Conservation (phyloP, 2,888 invertebrate species). For the Tenthredo mesomela region DNA sequence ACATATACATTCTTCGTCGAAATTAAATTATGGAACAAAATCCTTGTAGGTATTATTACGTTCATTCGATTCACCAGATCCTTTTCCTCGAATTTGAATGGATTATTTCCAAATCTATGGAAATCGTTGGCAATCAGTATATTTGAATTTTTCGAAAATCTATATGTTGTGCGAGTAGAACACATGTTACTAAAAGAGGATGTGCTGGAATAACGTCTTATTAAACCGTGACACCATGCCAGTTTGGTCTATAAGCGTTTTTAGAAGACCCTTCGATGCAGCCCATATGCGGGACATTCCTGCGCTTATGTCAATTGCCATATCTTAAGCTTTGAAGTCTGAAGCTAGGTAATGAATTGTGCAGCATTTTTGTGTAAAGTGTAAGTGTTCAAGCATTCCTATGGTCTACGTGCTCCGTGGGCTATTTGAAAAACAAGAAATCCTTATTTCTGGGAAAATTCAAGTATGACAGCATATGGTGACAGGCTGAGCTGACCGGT, state of each 20-base stretch:
- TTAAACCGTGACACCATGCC: constrained; percentile 21
- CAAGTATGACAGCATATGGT: constrained; percentile 65
- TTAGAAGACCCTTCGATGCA: not conserved
- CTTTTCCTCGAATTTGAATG: not conserved
- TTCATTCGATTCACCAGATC: too few relatives aligned
- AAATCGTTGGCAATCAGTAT: not conserved
- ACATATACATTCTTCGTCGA: too few relatives aligned
- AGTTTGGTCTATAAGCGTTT: not conserved
- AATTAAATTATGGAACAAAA: too few relatives aligned
- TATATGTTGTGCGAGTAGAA: too few relatives aligned
- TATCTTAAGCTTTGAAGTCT: not conserved
- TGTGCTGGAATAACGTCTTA: not conserved
- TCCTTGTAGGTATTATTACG: too few relatives aligned
- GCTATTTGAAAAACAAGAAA: not conserved
- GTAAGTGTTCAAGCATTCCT: not conserved
- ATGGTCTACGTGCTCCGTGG: too few relatives aligned
- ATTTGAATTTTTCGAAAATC: not conserved
- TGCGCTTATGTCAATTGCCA: not conserved
- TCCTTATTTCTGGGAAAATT: constrained; percentile 33
- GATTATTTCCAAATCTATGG: not conserved
- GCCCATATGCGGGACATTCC: constrained; percentile 56
- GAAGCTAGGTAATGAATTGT: not conserved
- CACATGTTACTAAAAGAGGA: constrained; percentile 30
- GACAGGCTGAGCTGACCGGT: constrained; percentile 65
- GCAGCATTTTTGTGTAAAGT: not conserved